Conservation (phyloP, 2,113 vertebrate genomes). For the Beaufortia kweichowensis region DNA sequence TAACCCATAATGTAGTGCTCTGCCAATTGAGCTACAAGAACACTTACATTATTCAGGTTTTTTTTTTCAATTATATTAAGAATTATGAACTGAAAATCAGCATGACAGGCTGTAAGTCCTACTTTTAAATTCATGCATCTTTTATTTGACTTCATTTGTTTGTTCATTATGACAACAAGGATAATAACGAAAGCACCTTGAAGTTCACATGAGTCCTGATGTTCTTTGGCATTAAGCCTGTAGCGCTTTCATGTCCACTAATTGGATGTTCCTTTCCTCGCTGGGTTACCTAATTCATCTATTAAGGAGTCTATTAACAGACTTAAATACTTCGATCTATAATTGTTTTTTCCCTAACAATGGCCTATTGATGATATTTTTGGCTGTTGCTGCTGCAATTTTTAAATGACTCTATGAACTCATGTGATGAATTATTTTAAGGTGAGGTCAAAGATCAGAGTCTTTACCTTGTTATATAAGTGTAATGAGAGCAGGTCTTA, state of each 20-base stretch:
- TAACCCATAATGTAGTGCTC: no score
- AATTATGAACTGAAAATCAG: no score
- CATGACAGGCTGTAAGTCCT: neutral
- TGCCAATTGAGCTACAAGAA: no score
- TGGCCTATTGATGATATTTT: neutral
- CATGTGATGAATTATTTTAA: slow-evolving; percentile 3
- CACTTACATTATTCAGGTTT: no score
- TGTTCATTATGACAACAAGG: neutral
- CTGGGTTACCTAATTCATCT: slow-evolving; percentile 31
- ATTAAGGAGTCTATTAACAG: slow-evolving; percentile 2
- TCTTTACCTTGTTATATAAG: slow-evolving; percentile 68
- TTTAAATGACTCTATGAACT: slow-evolving; percentile 8
- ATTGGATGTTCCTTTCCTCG: slow-evolving; percentile 45
- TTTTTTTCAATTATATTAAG: no score
- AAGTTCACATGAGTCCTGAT: neutral
- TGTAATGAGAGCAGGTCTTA: slow-evolving; percentile 56
- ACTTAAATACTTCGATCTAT: neutral
- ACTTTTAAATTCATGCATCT: neutral
- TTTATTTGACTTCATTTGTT: neutral
- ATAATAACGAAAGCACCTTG: neutral
- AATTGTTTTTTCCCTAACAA: neutral
- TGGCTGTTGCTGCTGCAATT: neutral
- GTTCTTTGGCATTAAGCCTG: neutral
- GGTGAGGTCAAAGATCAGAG: slow-evolving; percentile 52
- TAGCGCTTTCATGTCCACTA: slow-evolving; percentile 3